Percentiles rank a stretch among this genome's conserved stretches.
phyloP scores from a whole-genome alignment of 2,797 vertebrate genomes.

The Urophycis tenuis region DNA sequence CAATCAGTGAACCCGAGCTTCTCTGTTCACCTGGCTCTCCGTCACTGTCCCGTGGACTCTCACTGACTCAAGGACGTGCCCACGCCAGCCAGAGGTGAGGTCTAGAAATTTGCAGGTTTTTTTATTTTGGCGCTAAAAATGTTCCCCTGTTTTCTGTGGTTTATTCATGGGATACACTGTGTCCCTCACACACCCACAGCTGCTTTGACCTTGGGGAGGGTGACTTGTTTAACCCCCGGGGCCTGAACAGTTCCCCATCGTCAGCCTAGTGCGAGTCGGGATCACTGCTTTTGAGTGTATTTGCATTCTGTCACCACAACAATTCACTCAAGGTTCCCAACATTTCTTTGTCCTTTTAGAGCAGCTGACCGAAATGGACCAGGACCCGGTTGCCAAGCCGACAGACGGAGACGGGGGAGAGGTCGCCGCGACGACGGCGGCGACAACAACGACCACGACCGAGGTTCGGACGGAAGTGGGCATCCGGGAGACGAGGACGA shows the following conservation, averaged over 20 bases:
- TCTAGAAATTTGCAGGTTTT: not conserved
- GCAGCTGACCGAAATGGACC: constrained; percentile 25
- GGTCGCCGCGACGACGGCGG: not conserved
- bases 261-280: not conserved
- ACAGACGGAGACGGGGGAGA: not conserved
- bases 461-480: not conserved
- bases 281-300: not conserved
- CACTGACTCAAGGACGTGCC: not conserved
- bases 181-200: not conserved
- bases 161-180: not conserved
- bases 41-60: not conserved
- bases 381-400: not conserved
- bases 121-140: not conserved
- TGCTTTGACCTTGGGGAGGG: not conserved
- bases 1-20: not conserved
- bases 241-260: not conserved
- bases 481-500: constrained; percentile 2
- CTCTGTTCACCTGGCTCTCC: not conserved
- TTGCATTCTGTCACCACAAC: not conserved
- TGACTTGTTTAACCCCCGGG: not conserved
- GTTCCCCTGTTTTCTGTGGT: not conserved
- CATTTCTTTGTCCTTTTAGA: constrained; percentile 15
- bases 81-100: not conserved
- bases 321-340: not conserved
- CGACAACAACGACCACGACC: not conserved